A percentile compares a stretch with the other conserved stretches of the same genome.
These are phyloP conservation scores for Willisornis vidua DNA, from an alignment of 2,113 vertebrate genomes.

Conservation along the genomic window DNA sequence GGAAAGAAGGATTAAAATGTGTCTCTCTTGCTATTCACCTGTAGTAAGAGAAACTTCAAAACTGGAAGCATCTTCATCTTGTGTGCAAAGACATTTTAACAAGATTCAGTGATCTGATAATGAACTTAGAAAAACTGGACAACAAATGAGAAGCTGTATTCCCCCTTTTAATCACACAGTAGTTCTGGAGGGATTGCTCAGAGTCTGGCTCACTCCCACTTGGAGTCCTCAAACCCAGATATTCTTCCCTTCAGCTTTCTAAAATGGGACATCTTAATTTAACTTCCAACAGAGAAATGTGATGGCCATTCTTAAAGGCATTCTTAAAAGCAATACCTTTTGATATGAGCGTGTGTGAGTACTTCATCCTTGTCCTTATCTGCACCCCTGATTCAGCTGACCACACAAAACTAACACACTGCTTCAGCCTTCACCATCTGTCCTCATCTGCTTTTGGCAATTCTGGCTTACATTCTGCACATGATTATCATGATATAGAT, in stretches of 20 bases:
- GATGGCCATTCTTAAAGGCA: not conserved
- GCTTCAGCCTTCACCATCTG: not conserved
- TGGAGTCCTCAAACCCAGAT: not conserved
- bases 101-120: not conserved
- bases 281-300: not conserved
- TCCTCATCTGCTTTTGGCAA: not conserved
- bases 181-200: not conserved
- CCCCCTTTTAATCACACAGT: not conserved
- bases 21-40: not conserved
- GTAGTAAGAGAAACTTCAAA: not conserved
- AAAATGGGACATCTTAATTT: not conserved
- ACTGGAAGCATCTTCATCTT: not conserved
- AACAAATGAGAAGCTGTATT: not conserved
- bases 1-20: not conserved
- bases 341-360: not conserved
- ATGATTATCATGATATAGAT: rapidly evolving
- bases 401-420: not conserved
- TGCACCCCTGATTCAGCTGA: not conserved
- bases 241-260: not conserved
- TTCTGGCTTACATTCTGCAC: not conserved
- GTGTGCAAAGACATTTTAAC: not conserved
- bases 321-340: not conserved
- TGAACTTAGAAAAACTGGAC: not conserved
- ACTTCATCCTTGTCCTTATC: not conserved
- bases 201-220: not conserved